phyloP scores from a whole-genome alignment of 2,888 invertebrate genomes.

The Tuta absoluta region DNA sequence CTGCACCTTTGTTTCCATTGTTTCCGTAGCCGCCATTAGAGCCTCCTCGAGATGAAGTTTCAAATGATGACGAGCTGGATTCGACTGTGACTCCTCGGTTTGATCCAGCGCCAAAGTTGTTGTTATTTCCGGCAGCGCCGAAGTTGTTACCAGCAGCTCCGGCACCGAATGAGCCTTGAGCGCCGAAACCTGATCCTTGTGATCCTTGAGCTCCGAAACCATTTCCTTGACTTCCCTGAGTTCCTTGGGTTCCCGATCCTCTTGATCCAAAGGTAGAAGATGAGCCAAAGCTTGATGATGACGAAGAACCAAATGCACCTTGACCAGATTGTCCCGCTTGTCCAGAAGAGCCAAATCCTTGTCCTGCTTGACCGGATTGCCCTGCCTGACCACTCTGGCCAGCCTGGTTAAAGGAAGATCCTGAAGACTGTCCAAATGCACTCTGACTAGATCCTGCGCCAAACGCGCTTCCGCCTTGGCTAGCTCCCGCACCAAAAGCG shows the following conservation, averaged over 20 bases:
- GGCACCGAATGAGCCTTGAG: constrained; percentile 34
- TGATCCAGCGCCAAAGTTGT: constrained; percentile 28
- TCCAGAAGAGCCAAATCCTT: background rate
- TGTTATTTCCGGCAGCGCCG: constrained; percentile 22
- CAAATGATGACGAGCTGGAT: constrained; percentile 35
- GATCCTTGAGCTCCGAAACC: constrained; percentile 24
- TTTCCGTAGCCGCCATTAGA: constrained; percentile 31
- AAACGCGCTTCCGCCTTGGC: constrained; percentile 14
- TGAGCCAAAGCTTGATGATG: constrained; percentile 29
- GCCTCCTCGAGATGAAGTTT: constrained; percentile 32
- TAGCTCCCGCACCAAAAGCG: constrained; percentile 9
- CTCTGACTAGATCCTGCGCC: constrained; percentile 48
- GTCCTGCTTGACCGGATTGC: constrained; percentile 9
- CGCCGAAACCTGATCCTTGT: constrained; percentile 34
- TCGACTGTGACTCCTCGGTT: constrained; percentile 33
- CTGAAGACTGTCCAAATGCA: constrained; percentile 29
- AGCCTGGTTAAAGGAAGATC: background rate
- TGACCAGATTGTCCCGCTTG: constrained; percentile 21
- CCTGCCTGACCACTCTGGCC: constrained; percentile 22
- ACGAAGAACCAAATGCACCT: background rate
- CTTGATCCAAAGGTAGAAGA: constrained; percentile 30
- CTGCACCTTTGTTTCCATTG: constrained; percentile 31
- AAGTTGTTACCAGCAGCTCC: constrained; percentile 24
- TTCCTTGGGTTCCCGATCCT: constrained; percentile 27
- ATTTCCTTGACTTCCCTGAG: constrained; percentile 24